A percentile compares a stretch with the other conserved stretches of the same genome.
phyloP scores from a whole-genome alignment of 2,113 vertebrate genomes.

The Silurus glanis region DNA sequence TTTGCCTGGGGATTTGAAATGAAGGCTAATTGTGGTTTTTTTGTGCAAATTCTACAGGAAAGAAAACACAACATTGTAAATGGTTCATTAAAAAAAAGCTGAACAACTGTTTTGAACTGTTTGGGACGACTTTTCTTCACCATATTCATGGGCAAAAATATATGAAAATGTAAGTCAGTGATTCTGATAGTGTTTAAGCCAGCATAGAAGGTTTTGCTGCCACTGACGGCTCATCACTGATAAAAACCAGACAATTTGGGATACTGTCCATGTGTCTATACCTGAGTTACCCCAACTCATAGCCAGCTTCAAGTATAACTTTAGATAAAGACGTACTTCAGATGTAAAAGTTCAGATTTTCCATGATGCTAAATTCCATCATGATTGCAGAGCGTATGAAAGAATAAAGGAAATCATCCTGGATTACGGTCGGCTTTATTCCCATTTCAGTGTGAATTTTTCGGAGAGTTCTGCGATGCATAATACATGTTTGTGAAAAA shows the following conservation, averaged over 20 bases:
- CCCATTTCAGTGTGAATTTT: constrained; percentile 28
- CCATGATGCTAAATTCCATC: neutral
- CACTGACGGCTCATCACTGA: no score
- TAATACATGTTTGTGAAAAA: constrained; percentile 46
- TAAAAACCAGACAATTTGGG: neutral
- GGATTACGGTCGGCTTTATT: constrained; percentile 34
- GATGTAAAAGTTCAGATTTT: constrained; percentile 35
- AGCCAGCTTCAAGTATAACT: neutral
- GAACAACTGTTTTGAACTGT: no score
- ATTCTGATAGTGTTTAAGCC: no score
- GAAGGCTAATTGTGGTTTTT: no score
- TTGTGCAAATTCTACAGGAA: no score
- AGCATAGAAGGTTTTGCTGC: no score
- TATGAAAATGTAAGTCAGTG: no score
- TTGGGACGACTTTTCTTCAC: no score
- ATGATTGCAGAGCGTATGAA: constrained; percentile 11
- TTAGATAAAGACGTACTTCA: neutral
- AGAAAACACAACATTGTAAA: no score
- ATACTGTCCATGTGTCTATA: neutral
- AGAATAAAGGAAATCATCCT: constrained; percentile 27
- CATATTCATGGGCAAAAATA: no score
- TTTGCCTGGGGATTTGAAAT: no score
- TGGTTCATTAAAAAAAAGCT: no score
- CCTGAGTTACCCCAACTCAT: neutral
- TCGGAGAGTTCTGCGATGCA: constrained; percentile 30